Conservation (phyloP, 1,140 invertebrate species). For the Sipha flava region DNA sequence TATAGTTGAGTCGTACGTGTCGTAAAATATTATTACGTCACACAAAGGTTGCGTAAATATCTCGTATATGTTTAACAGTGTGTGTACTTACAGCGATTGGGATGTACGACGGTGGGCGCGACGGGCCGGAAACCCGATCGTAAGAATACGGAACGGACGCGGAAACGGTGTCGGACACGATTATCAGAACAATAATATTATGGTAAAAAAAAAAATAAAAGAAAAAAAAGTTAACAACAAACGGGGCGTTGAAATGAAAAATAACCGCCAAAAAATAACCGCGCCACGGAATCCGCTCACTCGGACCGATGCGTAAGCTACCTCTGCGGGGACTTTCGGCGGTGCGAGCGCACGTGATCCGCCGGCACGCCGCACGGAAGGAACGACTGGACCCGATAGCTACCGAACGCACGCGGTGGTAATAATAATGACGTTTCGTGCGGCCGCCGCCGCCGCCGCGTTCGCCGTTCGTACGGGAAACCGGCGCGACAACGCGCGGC, state of each 20-base stretch:
- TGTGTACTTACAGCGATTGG: too few species aligned
- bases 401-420: slow-evolving; percentile 20
- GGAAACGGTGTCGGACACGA: too few species aligned
- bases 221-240: not conserved
- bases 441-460: not conserved
- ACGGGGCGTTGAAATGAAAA: not conserved
- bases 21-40: too few species aligned
- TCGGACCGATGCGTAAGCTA: slow-evolving; percentile 28
- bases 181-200: too few species aligned
- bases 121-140: too few species aligned
- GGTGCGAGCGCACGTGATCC: slow-evolving; percentile 6
- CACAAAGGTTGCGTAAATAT: too few species aligned
- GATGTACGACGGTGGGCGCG: too few species aligned
- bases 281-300: slow-evolving; percentile 16
- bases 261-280: slow-evolving; percentile 3
- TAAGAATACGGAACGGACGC: too few species aligned
- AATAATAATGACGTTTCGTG: not conserved
- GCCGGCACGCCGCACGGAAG: not conserved
- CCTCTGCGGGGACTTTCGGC: slow-evolving; percentile 27
- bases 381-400: slow-evolving; percentile 25
- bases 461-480: too few species aligned
- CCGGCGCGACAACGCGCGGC: not conserved
- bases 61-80: too few species aligned
- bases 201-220: too few species aligned
- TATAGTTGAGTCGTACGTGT: too few species aligned